These are phyloP conservation scores for Nematopogon swammerdamellus DNA, from an alignment of 2,888 invertebrate species.

Conservation along the genomic window DNA sequence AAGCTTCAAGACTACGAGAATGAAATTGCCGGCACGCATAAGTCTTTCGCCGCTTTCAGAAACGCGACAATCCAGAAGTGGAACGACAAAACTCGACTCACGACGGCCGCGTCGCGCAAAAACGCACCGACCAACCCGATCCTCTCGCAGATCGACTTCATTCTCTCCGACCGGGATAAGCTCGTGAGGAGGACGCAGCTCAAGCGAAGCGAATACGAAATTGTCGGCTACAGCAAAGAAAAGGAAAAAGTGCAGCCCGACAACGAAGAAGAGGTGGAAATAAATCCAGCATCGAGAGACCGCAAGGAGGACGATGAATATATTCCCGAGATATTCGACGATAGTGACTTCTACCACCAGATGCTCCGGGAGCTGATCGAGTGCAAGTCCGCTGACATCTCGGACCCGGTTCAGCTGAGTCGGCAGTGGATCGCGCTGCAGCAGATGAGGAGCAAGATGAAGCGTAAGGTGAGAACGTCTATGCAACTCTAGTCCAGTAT, in stretches of 20 bases:
- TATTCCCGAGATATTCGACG: constrained; percentile 88
- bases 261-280: constrained; percentile 16
- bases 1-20: constrained; percentile 59
- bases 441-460: constrained; percentile 87
- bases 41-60: constrained; percentile 64
- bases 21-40: constrained; percentile 54
- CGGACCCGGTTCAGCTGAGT: constrained; percentile 82
- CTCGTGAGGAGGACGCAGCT: constrained; percentile 76
- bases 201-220: constrained; percentile 70
- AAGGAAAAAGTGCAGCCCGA: constrained; percentile 17
- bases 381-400: constrained; percentile 78
- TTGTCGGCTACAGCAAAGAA: constrained; percentile 56
- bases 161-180: constrained; percentile 72
- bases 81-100: constrained; percentile 87
- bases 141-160: constrained; percentile 81
- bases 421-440: constrained; percentile 91
- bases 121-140: constrained; percentile 61
- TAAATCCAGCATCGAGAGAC: constrained; percentile 20
- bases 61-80: constrained; percentile 86
- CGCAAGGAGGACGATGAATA: constrained; percentile 57
- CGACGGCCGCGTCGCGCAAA: constrained; percentile 62
- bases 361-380: constrained; percentile 89
- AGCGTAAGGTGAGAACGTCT: constrained; percentile 76
- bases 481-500: too few species aligned
- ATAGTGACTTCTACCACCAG: constrained; percentile 96